Evolutionary conservation across 2,113 vertebrate species (phyloP), one percentile per base, ranked within the genome.

Genomic region (Dicrurus megarhynchus): DNA sequence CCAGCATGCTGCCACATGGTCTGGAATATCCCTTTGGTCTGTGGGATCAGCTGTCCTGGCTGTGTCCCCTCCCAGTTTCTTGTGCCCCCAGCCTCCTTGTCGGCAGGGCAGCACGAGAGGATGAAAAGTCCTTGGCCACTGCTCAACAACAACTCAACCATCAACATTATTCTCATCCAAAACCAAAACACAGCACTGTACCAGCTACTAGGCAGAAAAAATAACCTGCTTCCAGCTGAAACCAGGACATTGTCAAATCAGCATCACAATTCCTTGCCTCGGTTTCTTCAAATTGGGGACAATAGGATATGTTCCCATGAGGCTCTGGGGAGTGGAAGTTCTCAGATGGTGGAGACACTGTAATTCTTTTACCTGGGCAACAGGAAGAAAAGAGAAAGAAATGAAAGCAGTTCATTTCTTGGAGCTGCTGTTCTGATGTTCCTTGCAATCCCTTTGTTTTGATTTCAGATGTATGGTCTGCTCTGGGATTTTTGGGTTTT

Each of bases 261-360:
- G 63, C 26, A 65, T 69, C 64, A 39, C 3, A 2, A 33, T 56
- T 22, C 24, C 41, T 89, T 87, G 26, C 69, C 39, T 87, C 67
- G 35, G 53, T 89, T 91, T 71, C 73, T 42, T 68, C 57, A 61
- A 71, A 60, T 30, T 28, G 17, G 42, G 11, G 24, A 57, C 59
- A 61, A 6, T 3, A 46, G 74, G 35, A 33, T 1, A 1, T 37
- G 39, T 22, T 80, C 60, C 35, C 0, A 0, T 3, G 8, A 74
- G 50, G 42, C 18, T 71, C 37, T 50, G 30, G 13, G 35, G 57
- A 81, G 11, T 23, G 32, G 16, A 85, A 79, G 35, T 46, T 89
- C 80, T 75, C 49, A 84, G 33, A n/a, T 55, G 33, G n/a, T 53
- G 46, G 32, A 93, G 46, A 79, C 70, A 64, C 9, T 60, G 47